These are phyloP conservation scores for Melipona beecheii DNA, from an alignment of 2,888 invertebrate genomes.

Conservation along the genomic window DNA sequence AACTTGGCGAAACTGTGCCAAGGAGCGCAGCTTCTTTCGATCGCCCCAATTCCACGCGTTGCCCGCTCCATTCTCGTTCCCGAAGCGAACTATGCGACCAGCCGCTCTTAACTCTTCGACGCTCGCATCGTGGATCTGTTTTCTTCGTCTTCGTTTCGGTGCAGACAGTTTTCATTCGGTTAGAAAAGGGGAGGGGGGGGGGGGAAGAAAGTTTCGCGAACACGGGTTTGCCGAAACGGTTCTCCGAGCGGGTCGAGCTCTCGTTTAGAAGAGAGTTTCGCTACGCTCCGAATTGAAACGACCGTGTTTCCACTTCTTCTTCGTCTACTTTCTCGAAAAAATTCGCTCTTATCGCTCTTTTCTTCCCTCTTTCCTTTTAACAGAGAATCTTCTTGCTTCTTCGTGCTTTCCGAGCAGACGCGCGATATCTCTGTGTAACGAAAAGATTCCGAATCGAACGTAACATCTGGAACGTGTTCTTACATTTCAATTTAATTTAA, in stretches of 20 bases:
- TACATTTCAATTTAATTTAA: no score
- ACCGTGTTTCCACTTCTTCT: not conserved
- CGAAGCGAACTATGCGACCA: not conserved
- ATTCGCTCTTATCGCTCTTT: not conserved
- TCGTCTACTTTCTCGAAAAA: not conserved
- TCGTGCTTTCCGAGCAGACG: no score
- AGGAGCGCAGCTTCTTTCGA: conserved; percentile 63
- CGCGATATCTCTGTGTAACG: no score
- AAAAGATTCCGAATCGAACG: no score
- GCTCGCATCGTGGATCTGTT: not conserved
- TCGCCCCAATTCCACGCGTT: conserved; percentile 55
- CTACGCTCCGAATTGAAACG: not conserved
- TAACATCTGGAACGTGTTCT: no score
- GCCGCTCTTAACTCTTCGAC: conserved; percentile 15
- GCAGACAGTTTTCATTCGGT: not conserved
- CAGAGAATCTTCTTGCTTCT: not conserved
- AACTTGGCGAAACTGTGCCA: conserved; percentile 56
- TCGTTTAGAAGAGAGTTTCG: not conserved
- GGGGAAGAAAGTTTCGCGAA: not conserved
- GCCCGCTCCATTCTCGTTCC: not conserved
- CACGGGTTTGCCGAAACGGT: not conserved
- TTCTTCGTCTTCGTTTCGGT: not conserved
- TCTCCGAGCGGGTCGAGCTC: not conserved
- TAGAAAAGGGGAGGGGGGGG: no score
- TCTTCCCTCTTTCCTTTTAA: not conserved